Evolutionary conservation across 2,797 vertebrate genomes (phyloP).

Genomic region (Aphelocoma californica): DNA sequence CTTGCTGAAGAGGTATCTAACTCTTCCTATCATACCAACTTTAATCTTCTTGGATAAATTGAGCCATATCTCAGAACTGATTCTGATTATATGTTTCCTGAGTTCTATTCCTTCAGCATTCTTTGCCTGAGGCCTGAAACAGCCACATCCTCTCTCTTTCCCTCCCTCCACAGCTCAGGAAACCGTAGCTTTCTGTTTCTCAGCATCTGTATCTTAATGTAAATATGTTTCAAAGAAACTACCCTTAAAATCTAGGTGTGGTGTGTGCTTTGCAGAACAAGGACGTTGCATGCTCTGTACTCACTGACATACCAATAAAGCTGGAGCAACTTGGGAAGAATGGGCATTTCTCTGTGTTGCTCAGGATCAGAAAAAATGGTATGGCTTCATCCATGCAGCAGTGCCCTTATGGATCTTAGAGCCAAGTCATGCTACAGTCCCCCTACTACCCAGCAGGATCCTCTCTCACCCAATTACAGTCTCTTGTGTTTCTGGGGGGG

Average conservation of each 20-base stretch:
- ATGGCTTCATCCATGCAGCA: not conserved
- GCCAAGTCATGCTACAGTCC: not conserved
- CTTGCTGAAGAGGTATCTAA: conserved; percentile 7
- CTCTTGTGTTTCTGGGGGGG: not conserved
- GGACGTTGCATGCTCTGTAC: not conserved
- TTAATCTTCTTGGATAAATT: conserved; percentile 36
- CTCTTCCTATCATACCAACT: not conserved
- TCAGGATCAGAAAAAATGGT: not conserved
- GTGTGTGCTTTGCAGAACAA: not conserved
- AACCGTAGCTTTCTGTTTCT: not conserved
- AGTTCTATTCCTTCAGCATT: not conserved
- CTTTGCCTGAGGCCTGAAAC: conserved; percentile 16
- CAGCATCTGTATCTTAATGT: not conserved
- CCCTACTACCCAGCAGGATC: not conserved
- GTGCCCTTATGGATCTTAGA: not conserved
- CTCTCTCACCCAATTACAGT: not conserved
- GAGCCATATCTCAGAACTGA: conserved; percentile 9
- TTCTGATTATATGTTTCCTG: conserved; percentile 32
- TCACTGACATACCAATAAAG: not conserved
- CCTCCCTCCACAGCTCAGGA: not conserved
- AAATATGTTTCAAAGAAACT: not conserved
- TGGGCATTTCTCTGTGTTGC: not conserved
- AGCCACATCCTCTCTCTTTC: not conserved
- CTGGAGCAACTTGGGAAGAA: not conserved
- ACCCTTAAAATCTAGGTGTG: not conserved